Evolutionary conservation across 64 coral and sea anemone genomes (phyloP).

Genomic region (Montipora efflorescens): DNA sequence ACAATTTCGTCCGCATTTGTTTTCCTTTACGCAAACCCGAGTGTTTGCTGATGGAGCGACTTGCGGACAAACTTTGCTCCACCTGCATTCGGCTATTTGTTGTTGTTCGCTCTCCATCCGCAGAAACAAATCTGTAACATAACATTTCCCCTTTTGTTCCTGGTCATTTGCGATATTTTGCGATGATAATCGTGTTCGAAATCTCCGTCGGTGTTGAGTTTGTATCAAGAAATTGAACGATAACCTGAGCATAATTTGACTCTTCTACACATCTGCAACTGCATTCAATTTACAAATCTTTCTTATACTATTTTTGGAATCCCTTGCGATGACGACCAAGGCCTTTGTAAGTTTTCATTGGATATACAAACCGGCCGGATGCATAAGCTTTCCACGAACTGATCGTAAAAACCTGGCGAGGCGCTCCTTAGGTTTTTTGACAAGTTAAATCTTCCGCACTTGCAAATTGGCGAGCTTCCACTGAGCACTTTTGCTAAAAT

Average conservation of each 20-base stretch:
- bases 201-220: neutral
- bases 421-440: conserved; percentile 48
- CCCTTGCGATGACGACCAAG: neutral
- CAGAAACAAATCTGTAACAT: neutral
- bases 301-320: neutral
- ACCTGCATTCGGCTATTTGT: conserved; percentile 20
- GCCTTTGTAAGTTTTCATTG: neutral
- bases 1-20: neutral
- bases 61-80: conserved; percentile 15
- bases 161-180: neutral
- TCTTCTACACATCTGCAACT: neutral
- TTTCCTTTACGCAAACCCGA: neutral
- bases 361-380: neutral
- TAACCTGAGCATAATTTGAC: neutral
- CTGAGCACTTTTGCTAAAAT: neutral
- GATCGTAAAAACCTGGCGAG: conserved; percentile 12
- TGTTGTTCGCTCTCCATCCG: neutral
- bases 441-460: conserved; percentile 36
- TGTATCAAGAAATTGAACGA: neutral
- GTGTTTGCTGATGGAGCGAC: conserved; percentile 38
- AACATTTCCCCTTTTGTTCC: neutral
- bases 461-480: conserved; percentile 8
- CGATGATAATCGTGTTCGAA: neutral
- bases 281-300: neutral
- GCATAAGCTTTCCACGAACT: neutral